Evolutionary conservation across 2,888 invertebrate species (phyloP).

Genomic region (Frankliniella intonsa): DNA sequence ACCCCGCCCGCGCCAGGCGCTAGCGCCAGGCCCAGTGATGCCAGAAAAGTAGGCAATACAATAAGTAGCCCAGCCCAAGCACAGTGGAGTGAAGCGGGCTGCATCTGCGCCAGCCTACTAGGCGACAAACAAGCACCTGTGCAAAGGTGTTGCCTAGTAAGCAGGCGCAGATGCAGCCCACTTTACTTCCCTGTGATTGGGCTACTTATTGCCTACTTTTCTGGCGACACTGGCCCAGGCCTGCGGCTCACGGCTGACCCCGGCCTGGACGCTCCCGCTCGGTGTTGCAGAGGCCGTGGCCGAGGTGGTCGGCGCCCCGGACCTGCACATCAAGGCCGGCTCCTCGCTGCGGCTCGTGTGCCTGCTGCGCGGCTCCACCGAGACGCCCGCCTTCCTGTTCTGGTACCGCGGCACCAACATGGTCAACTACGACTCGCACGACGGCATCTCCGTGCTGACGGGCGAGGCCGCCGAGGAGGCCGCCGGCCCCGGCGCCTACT

Average conservation of each 20-base stretch:
- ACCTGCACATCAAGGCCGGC: constrained; percentile 67
- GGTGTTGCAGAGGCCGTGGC: constrained; percentile 59
- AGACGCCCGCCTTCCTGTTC: constrained; percentile 67
- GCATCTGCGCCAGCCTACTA: no score
- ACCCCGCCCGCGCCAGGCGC: not conserved
- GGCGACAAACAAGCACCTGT: no score
- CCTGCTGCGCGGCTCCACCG: constrained; percentile 62
- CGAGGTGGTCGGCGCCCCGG: constrained; percentile 64
- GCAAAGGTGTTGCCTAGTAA: no score
- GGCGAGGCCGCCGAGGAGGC: constrained; percentile 43
- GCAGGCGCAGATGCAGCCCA: no score
- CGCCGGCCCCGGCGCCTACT: constrained; percentile 49
- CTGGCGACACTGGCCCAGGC: no score
- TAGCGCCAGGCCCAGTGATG: no score
- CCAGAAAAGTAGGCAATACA: no score
- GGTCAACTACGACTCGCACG: constrained; percentile 72
- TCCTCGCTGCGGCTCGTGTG: constrained; percentile 67
- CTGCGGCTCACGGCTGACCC: no score
- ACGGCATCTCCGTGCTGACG: constrained; percentile 52
- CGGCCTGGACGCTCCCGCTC: not conserved
- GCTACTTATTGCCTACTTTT: no score
- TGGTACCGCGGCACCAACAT: constrained; percentile 81
- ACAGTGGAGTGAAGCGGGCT: no score
- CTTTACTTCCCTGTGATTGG: no score
- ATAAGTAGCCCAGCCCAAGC: no score